Conservation (phyloP, 2,797 vertebrate genomes). For the Cossypha dichroa region DNA sequence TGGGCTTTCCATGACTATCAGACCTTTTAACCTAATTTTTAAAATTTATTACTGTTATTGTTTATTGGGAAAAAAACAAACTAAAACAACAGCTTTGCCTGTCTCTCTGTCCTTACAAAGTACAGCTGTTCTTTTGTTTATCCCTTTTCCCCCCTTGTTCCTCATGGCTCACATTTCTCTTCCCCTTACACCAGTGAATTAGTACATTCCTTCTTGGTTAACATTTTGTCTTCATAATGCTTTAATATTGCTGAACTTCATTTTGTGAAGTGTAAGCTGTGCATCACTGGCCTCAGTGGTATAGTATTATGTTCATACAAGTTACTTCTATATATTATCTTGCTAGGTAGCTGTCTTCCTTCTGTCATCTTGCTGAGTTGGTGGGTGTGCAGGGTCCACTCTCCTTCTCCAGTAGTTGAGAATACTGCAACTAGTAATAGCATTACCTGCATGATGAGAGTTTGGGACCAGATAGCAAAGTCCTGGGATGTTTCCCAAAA, state of each 20-base stretch:
- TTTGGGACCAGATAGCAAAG: background rate
- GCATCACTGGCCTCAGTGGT: background rate
- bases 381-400: background rate
- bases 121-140: background rate
- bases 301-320: background rate
- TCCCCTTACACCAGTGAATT: background rate
- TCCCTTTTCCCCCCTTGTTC: background rate
- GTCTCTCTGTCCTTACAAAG: background rate
- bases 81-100: background rate
- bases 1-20: background rate
- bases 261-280: background rate
- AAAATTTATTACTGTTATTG: background rate
- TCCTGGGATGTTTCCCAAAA: background rate
- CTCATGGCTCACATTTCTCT: background rate
- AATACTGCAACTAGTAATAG: background rate
- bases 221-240: background rate
- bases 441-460: background rate
- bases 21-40: background rate
- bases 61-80: background rate
- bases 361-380: background rate
- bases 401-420: background rate
- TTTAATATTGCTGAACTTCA: background rate
- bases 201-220: background rate
- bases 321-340: background rate
- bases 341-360: background rate